Conservation (phyloP, 2,797 vertebrate species). For the Trematomus bernacchii region DNA sequence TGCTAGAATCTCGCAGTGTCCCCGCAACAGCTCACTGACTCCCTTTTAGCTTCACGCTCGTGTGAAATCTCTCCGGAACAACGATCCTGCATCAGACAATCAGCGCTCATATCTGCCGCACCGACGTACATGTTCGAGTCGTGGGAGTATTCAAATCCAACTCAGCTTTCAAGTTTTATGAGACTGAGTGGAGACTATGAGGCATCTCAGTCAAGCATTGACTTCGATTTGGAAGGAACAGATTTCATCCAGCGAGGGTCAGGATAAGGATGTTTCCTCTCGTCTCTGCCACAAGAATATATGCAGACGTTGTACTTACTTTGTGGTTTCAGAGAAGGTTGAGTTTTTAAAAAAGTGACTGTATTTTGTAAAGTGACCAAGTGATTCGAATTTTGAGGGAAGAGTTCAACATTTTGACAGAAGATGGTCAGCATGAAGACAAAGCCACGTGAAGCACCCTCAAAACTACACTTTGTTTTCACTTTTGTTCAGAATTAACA, state of each 20-base stretch:
- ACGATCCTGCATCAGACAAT: conserved; percentile 40
- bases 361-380: neutral
- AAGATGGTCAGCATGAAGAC: neutral
- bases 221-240: conserved; percentile 28
- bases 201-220: conserved; percentile 33
- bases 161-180: conserved; percentile 17
- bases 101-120: conserved; percentile 38
- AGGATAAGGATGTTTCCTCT: conserved; percentile 39
- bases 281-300: conserved; percentile 16
- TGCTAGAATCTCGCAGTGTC: conserved; percentile 29
- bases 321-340: conserved; percentile 22
- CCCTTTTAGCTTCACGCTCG: conserved; percentile 54
- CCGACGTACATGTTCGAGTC: neutral
- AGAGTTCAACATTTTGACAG: neutral
- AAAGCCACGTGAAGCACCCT: neutral
- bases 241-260: conserved; percentile 21
- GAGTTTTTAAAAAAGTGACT: conserved; percentile 4
- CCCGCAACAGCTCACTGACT: conserved; percentile 53
- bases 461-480: no score
- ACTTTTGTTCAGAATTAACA: neutral
- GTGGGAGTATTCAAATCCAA: conserved; percentile 22
- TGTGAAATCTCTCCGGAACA: conserved; percentile 70
- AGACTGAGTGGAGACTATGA: conserved; percentile 37
- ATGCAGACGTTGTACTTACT: neutral
- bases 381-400: neutral